These are phyloP conservation scores for Candoia aspera DNA, from an alignment of 2,113 vertebrate genomes.

Conservation along the genomic window DNA sequence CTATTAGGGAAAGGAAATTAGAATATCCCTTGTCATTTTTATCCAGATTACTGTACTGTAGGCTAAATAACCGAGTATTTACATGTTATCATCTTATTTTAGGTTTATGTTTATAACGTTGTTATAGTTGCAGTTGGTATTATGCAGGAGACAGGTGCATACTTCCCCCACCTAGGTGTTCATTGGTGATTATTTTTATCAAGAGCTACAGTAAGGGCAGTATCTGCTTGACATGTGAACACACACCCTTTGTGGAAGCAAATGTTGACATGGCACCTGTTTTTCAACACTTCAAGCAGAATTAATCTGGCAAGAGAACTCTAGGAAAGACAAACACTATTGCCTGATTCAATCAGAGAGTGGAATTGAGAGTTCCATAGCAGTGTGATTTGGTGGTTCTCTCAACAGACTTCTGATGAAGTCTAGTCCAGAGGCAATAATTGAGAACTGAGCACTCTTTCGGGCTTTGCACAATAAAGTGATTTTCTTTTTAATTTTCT, in stretches of 20 bases:
- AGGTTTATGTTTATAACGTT: constrained; percentile 88
- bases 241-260: constrained; percentile 61
- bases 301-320: constrained; percentile 62
- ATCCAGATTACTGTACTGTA: constrained; percentile 94
- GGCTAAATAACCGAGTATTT: constrained; percentile 88
- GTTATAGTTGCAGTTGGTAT: constrained; percentile 85
- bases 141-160: constrained; percentile 82
- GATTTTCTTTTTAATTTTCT: constrained; percentile 64
- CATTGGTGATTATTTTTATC: constrained; percentile 65
- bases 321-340: constrained; percentile 50
- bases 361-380: constrained; percentile 14
- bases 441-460: constrained; percentile 59
- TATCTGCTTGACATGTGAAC: constrained; percentile 57
- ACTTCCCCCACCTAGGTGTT: constrained; percentile 76
- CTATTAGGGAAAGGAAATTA: constrained; percentile 67
- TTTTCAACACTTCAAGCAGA: constrained; percentile 59
- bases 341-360: background rate
- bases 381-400: constrained; percentile 46
- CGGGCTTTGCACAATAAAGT: constrained; percentile 73
- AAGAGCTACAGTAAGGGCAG: constrained; percentile 61
- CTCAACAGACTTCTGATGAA: constrained; percentile 43
- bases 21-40: constrained; percentile 77
- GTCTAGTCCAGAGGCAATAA: constrained; percentile 45
- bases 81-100: constrained; percentile 90
- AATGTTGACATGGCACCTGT: constrained; percentile 65